Conservation (phyloP, 37 sponge, comb jelly and placozoan species). For the Agelas oroides region DNA sequence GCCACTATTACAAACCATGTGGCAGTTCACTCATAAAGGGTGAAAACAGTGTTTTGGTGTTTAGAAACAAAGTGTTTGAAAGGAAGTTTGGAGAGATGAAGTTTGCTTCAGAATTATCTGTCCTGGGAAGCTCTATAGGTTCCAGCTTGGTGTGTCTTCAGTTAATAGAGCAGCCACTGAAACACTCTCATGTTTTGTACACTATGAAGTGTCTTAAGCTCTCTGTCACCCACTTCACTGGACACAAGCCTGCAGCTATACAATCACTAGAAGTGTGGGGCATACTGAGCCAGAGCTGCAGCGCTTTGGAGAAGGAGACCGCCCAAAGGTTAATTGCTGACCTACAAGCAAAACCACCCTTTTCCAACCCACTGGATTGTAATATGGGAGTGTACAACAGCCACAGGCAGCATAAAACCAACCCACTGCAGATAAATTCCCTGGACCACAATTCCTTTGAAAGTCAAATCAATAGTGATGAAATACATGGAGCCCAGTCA, state of each 20-base stretch:
- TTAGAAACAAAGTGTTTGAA: constrained; percentile 33
- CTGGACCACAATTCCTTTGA: background rate
- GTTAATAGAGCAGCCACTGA: constrained; percentile 36
- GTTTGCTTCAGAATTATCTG: background rate
- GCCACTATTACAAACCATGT: background rate
- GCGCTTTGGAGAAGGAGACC: background rate
- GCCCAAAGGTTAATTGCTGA: background rate
- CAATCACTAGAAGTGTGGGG: constrained; percentile 72
- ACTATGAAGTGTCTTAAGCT: constrained; percentile 8
- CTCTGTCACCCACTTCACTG: constrained; percentile 23
- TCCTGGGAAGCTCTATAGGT: constrained; percentile 38
- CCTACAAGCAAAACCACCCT: background rate
- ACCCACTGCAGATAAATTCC: background rate
- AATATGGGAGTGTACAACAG: background rate
- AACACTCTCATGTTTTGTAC: background rate
- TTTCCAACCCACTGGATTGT: background rate
- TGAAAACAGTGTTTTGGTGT: constrained; percentile 6
- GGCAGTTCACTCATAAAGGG: background rate
- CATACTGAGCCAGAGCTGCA: background rate
- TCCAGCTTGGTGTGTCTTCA: background rate
- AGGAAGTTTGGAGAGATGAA: background rate
- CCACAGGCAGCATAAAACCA: background rate
- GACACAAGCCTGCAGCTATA: constrained; percentile 44
- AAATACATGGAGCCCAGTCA: too few relatives aligned
- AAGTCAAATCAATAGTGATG: background rate